Conservation (phyloP, 2,113 vertebrate species). For the Cairina moschata region DNA sequence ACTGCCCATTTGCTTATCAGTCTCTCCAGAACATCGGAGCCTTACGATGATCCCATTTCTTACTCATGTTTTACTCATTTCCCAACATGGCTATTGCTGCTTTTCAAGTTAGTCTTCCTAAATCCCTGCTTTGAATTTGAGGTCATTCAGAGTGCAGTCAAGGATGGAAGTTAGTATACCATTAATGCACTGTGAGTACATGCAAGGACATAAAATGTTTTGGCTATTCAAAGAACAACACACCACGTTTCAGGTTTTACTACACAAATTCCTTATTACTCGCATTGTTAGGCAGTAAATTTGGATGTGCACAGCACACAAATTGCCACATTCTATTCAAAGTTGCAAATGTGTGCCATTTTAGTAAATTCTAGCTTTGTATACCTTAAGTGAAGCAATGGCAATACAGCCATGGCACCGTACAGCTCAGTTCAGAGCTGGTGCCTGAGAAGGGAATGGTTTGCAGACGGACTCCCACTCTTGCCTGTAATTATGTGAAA, state of each 20-base stretch:
- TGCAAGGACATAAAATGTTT: background rate
- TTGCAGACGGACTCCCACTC: background rate
- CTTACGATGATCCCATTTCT: background rate
- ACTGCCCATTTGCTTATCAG: conserved; percentile 39
- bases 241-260: background rate
- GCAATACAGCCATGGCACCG: background rate
- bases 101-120: background rate
- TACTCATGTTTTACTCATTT: conserved; percentile 39
- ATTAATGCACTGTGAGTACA: background rate
- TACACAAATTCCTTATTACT: background rate
- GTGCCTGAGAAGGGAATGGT: background rate
- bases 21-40: background rate
- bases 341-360: background rate
- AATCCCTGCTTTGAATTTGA: background rate
- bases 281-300: background rate
- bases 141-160: background rate
- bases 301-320: background rate
- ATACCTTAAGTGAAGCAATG: background rate
- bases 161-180: background rate
- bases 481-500: too few species aligned
- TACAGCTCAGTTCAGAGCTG: background rate
- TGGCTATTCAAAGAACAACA: background rate
- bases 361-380: background rate
- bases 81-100: background rate
- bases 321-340: background rate